Conservation (phyloP, 2,113 vertebrate genomes). For the Oncorhynchus gorbuscha region DNA sequence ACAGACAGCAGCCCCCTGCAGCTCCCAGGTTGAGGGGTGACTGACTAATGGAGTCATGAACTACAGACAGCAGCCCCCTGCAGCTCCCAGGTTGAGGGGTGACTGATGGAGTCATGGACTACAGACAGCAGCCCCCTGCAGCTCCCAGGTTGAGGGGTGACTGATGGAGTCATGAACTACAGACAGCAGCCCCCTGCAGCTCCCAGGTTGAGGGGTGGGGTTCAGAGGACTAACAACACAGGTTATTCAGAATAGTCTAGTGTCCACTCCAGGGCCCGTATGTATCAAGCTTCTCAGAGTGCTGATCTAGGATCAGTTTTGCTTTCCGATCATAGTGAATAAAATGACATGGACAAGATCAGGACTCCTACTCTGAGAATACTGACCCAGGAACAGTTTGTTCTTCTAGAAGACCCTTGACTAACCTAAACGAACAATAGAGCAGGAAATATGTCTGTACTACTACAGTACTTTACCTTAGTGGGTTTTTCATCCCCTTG, state of each 20-base stretch:
- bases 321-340: no score
- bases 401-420: constrained; percentile 3
- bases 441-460: not conserved
- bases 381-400: constrained; percentile 9
- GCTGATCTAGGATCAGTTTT: no score
- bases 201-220: not conserved
- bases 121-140: no score
- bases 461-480: not conserved
- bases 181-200: no score
- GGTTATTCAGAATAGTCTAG: constrained; percentile 14
- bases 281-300: no score
- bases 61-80: no score
- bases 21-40: not conserved
- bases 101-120: no score
- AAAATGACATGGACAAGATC: no score
- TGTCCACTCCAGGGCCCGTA: no score
- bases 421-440: not conserved
- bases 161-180: no score
- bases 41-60: not conserved
- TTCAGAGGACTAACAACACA: constrained; percentile 13
- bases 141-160: not conserved
- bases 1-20: no score
- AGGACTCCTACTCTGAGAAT: no score
- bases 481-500: not conserved
- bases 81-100: not conserved